phyloP scores from a whole-genome alignment of 2,113 vertebrate genomes.

The Austrofundulus limnaeus region DNA sequence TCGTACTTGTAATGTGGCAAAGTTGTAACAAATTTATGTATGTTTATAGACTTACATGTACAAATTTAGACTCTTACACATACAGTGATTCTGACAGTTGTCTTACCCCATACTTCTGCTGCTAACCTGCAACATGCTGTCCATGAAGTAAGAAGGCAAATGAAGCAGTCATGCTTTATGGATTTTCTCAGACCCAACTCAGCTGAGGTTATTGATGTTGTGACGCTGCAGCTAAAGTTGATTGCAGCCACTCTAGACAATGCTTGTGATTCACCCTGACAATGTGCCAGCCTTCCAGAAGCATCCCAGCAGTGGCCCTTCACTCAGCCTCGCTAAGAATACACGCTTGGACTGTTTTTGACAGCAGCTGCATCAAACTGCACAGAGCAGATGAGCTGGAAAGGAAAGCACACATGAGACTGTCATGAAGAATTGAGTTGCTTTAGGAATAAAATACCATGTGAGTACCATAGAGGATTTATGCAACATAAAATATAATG shows the following conservation, averaged over 20 bases:
- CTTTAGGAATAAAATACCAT: neutral
- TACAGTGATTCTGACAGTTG: no score
- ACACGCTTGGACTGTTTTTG: neutral
- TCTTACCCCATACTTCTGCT: neutral
- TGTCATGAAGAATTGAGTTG: neutral
- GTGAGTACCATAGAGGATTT: neutral
- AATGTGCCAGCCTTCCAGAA: neutral
- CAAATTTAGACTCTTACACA: no score
- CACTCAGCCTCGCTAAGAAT: neutral
- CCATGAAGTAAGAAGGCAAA: neutral
- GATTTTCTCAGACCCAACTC: no score
- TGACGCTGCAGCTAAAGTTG: neutral
- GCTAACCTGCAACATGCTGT: neutral
- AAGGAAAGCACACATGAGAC: neutral
- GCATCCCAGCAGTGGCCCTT: neutral
- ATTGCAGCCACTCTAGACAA: neutral
- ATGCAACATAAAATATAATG: no score
- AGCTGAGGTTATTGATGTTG: neutral
- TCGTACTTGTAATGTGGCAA: no score
- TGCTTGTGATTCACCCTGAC: neutral
- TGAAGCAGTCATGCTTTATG: neutral
- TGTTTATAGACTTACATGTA: no score
- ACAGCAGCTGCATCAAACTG: neutral
- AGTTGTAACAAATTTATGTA: no score
- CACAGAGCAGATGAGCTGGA: neutral